Base-by-base conservation (phyloP, 2,888 invertebrate species). In the Tetrapedia diversipes region DNA sequence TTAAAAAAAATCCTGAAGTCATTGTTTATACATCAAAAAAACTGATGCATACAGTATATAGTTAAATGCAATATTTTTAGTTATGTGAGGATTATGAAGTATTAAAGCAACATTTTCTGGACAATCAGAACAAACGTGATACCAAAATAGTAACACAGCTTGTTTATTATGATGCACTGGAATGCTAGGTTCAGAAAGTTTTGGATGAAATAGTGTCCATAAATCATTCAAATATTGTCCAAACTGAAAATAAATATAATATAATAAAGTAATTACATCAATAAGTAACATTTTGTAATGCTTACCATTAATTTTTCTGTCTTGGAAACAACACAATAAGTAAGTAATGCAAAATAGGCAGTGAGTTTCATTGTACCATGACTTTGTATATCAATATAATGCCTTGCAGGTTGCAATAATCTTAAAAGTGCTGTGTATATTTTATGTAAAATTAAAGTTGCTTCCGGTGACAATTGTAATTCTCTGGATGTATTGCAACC, bases 131-230 rank as follows among this genome's bases (percentile, higher is more conserved):
- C 97, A 97, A 34, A 97, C 97, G 82, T 97, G 97, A 93, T 98
- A 97, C 98, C 98, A 98, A 93, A 98, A 98, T 39, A 97, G 95
- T 19, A 98, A 93, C 84, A 98, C 92, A 4, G 98, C 97, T 91
- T 98, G 98, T 91, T 98, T 98, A 92, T 98, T 98, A 89, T 98
- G 98, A 92, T 98, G 98, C 67, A 98, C 97, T 27, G 98, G 96
- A 85, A 98, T 97, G 65, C 97, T 97, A 0, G 98, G 98, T 92
- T 98, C 98, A 11, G 98, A 97, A 79, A 98, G 94, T 87, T 97
- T 96, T 1, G 98, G 98, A 93, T 98, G 98, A 92, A 98, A 98
- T 69, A 98, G 92, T 85, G 97, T 97, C 98, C 98, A 98, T 47
- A 98, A 93, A 88, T 98, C 97, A 86, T 95, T 94, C 93, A 98